Percentiles rank a stretch among this genome's conserved stretches.
Conservation (phyloP, 2,797 vertebrate genomes). For the Leuciscus waleckii region DNA sequence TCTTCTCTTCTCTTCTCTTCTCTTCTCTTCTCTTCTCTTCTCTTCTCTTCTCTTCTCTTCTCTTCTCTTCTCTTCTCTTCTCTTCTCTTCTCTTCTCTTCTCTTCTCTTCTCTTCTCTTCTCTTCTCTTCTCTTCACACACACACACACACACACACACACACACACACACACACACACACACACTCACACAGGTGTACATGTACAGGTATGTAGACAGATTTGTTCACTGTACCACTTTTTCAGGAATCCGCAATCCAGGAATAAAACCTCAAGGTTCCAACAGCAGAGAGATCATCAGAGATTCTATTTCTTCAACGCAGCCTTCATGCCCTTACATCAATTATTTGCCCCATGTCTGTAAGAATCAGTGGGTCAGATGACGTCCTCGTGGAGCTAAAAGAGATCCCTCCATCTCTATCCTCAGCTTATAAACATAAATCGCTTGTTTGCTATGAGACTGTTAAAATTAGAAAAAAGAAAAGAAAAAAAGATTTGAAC, state of each 20-base stretch:
- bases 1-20: neutral
- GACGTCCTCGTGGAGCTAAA: slow-evolving; percentile 4
- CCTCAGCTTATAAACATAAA: slow-evolving; percentile 26
- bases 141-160: no score
- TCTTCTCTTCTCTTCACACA: neutral
- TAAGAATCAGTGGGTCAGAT: slow-evolving; percentile 55
- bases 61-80: slow-evolving; percentile 6
- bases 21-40: slow-evolving; percentile 7
- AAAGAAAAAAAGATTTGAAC: neutral
- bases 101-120: slow-evolving; percentile 1
- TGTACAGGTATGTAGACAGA: neutral
- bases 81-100: slow-evolving; percentile 11
- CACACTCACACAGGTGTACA: neutral
- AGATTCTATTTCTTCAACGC: slow-evolving; percentile 57
- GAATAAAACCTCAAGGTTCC: slow-evolving; percentile 45
- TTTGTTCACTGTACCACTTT: slow-evolving; percentile 27
- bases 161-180: neutral
- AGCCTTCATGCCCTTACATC: slow-evolving; percentile 62
- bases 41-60: neutral
- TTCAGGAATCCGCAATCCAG: slow-evolving; percentile 42
- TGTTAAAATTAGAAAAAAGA: slow-evolving; percentile 26
- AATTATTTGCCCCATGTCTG: slow-evolving; percentile 63
- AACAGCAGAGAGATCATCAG: slow-evolving; percentile 52
- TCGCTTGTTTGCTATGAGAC: slow-evolving; percentile 13
- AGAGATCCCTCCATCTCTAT: slow-evolving; percentile 43